These are phyloP conservation scores for Aethes cnicana DNA, from an alignment of 2,888 invertebrate genomes.

Conservation along the genomic window DNA sequence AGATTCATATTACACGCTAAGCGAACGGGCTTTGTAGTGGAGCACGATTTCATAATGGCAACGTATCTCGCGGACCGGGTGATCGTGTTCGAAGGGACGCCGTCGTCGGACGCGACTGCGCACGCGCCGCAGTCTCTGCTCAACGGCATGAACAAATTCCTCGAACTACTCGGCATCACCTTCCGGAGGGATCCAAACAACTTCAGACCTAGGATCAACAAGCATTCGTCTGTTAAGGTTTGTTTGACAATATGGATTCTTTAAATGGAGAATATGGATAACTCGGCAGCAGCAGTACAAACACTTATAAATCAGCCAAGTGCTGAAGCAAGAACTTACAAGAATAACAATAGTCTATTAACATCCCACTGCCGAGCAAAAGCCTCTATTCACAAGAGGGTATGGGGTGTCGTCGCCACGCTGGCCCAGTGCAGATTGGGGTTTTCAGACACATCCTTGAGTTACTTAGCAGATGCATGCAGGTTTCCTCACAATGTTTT, in stretches of 20 bases:
- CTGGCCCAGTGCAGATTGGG: too few species aligned
- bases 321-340: too few species aligned
- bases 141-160: slow-evolving; percentile 98
- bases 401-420: too few species aligned
- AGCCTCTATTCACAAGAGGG: too few species aligned
- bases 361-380: too few species aligned
- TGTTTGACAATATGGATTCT: slow-evolving; percentile 4
- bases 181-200: slow-evolving; percentile 99
- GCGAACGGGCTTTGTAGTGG: slow-evolving; percentile 99
- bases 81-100: slow-evolving; percentile 98
- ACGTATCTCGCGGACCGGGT: slow-evolving; percentile 99
- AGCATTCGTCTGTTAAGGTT: slow-evolving; percentile 96
- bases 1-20: slow-evolving; percentile 99
- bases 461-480: too few species aligned
- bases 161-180: slow-evolving; percentile 97
- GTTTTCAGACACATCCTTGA: too few species aligned
- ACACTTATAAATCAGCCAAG: too few species aligned
- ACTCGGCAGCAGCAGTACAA: too few species aligned
- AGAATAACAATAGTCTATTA: too few species aligned
- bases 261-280: background rate
- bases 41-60: slow-evolving; percentile 99
- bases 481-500: too few species aligned
- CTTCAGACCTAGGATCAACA: slow-evolving; percentile 98
- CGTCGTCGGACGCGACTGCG: slow-evolving; percentile 94
- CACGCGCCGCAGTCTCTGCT: slow-evolving; percentile 95